A percentile compares a stretch with the other conserved stretches of the same genome.
Evolutionary conservation across 2,113 vertebrate species (phyloP).

Genomic region (Pluvialis apricaria): DNA sequence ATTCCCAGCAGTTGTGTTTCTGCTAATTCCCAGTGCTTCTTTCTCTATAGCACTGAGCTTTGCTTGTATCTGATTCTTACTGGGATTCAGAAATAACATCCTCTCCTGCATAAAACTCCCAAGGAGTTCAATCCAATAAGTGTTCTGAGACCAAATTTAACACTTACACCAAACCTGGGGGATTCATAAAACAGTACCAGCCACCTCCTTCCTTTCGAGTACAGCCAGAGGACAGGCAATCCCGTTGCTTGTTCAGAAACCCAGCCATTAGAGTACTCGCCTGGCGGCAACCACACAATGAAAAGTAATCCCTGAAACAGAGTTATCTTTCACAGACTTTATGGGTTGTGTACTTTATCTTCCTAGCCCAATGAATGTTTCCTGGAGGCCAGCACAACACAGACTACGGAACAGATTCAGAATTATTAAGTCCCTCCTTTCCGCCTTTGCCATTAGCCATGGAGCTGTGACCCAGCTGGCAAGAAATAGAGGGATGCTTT

Average conservation of each 20-base stretch:
- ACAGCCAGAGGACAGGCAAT: not conserved
- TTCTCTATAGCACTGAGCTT: not conserved
- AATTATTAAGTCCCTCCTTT: not conserved
- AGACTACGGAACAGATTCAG: not conserved
- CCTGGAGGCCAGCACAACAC: not conserved
- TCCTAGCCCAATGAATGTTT: not conserved
- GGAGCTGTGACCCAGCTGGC: not conserved
- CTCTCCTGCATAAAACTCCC: not conserved
- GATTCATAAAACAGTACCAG: not conserved
- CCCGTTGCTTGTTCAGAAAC: not conserved
- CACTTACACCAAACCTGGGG: not conserved
- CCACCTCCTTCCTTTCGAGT: not conserved
- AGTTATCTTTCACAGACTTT: not conserved
- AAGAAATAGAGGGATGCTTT: not conserved
- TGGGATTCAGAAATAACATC: not conserved
- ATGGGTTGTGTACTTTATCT: not conserved
- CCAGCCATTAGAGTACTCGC: fast-evolving
- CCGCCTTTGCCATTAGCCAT: not conserved
- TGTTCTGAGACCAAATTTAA: not conserved
- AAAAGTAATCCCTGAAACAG: not conserved
- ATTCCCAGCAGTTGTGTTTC: not conserved
- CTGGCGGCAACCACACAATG: not conserved
- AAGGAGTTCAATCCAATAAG: not conserved
- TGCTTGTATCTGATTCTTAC: not conserved
- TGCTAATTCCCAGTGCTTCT: not conserved